Conservation (phyloP, 2,113 vertebrate genomes). For the Galemys pyrenaicus region DNA sequence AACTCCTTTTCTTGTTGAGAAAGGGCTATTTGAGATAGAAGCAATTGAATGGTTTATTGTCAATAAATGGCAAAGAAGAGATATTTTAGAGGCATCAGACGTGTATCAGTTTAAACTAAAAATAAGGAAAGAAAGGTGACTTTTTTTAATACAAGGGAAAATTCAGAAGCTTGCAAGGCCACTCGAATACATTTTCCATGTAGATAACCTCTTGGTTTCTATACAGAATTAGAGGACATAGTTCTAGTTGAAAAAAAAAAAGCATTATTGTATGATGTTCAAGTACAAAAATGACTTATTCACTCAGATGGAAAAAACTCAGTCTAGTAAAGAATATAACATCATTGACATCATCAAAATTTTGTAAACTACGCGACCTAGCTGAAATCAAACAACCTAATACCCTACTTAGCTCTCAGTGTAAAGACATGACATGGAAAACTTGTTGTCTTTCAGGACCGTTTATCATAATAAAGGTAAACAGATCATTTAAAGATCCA, state of each 20-base stretch:
- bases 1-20: constrained; percentile 48
- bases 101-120: neutral
- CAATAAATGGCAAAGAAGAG: neutral
- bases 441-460: neutral
- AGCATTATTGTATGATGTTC: neutral
- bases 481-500: neutral
- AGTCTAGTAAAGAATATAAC: neutral
- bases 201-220: constrained; percentile 23
- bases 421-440: neutral
- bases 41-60: constrained; percentile 11
- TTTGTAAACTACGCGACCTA: neutral
- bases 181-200: neutral
- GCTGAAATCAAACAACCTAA: neutral
- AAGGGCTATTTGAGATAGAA: neutral
- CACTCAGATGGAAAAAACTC: neutral
- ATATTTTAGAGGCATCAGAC: neutral
- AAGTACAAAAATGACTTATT: constrained; percentile 22
- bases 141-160: constrained; percentile 2
- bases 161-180: neutral
- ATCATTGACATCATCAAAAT: neutral
- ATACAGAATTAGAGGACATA: neutral
- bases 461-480: neutral
- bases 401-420: neutral
- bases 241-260: neutral
- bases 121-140: neutral